Base-by-base conservation (phyloP, 2,113 vertebrate species). In the Blennius ocellaris region DNA sequence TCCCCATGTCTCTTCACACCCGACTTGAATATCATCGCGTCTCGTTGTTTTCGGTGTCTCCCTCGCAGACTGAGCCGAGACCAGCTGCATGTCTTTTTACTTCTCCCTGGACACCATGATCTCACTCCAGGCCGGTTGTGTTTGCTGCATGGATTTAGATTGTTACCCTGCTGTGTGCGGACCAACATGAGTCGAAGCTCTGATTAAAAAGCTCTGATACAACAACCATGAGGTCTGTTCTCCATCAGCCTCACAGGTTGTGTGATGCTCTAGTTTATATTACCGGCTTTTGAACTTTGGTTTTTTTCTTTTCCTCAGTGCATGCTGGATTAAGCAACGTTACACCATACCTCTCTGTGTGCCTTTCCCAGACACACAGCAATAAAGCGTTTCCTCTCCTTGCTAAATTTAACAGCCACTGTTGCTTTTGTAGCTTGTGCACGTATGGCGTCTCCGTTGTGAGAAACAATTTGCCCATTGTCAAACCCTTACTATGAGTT, bases 71-170 rank as follows among this genome's bases (percentile, higher is more conserved):
- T 2, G 73, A 82, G 80, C 72, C 16, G 72, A 73, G 73, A 67
- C 86, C 84, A 92, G 92, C 92, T 93, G 91, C 81, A 76, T 11
- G 76, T 85, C 85, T 88, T 91, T 45, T 82, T 83, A 76, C 72
- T 16, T 76, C 76, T 92, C 92, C 88, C 91, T 45, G n/a, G 88
- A 88, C 58, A 50, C 44, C 65, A 87, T 90, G 93, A 93, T 78
- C 89, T 94, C 94, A 93, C 81, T 86, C 90, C 56, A 53, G 68
- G 62, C 78, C 45, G 57, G 52, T 78, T 80, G 57, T 81, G 84
- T 85, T 72, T 78, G 37, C 61, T 80, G 73, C 90, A 53, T 71
- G 78, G 60, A 56, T 89, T 85, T 89, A 81, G 59, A 60, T 39
- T 58, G 76, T 83, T 61, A 62, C 72, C 73, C 69, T 57, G 52